Conservation (phyloP, 2,797 vertebrate genomes). For the Premnoplex brunnescens region DNA sequence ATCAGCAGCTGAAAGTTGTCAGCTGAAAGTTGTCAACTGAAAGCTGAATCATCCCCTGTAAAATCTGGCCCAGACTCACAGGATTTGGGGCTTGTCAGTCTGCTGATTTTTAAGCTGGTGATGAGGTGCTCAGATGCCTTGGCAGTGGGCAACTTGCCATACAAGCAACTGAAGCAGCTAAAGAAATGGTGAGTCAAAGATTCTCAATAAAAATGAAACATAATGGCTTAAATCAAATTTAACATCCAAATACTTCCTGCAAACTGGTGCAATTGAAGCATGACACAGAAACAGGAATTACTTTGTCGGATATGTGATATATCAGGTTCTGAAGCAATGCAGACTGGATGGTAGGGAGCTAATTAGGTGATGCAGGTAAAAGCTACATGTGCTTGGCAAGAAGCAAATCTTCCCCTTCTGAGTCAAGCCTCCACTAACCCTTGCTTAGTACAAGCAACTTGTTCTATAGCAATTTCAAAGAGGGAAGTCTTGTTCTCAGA, state of each 20-base stretch:
- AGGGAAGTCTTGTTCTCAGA: neutral
- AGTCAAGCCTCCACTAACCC: neutral
- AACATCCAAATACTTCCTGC: conserved; percentile 37
- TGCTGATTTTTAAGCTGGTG: neutral
- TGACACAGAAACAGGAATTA: conserved; percentile 10
- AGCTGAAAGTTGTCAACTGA: neutral
- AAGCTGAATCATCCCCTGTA: neutral
- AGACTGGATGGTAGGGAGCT: neutral
- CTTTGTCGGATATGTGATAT: neutral
- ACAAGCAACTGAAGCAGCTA: neutral
- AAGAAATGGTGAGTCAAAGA: conserved; percentile 18
- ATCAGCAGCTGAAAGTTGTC: conserved; percentile 1
- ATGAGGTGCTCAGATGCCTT: neutral
- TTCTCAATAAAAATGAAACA: conserved; percentile 23
- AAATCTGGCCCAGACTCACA: neutral
- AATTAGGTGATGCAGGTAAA: neutral
- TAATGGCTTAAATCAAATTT: conserved; percentile 49
- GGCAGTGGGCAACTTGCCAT: conserved; percentile 18
- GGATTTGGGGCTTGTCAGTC: neutral
- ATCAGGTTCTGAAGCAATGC: neutral
- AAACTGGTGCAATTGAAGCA: neutral
- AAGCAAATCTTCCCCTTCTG: neutral
- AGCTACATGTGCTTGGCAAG: neutral
- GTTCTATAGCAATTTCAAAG: neutral
- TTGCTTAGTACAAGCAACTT: neutral